Conservation (phyloP, 2,888 invertebrate species). For the Asteroscopus sphinx region DNA sequence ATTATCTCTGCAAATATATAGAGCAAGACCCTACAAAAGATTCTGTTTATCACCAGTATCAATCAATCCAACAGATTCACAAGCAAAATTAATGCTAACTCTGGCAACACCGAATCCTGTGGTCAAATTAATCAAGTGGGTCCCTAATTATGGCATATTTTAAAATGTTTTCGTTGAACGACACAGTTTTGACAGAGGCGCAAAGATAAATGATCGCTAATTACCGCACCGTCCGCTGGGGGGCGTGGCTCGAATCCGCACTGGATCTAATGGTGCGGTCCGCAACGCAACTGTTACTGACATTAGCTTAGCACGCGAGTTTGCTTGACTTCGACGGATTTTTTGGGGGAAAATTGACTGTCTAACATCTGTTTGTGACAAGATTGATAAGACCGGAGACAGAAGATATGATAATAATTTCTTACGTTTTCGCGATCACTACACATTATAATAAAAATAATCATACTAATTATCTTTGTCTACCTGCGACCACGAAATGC, state of each 20-base stretch:
- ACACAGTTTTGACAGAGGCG: conserved; percentile 87
- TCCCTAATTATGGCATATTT: conserved; percentile 81
- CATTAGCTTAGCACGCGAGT: conserved; percentile 16
- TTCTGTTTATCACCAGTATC: too few relatives aligned
- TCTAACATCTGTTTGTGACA: too few relatives aligned
- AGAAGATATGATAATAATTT: too few relatives aligned
- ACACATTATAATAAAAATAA: too few relatives aligned
- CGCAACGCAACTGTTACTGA: conserved; percentile 48
- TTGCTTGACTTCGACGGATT: conserved; percentile 23
- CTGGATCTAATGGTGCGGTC: conserved; percentile 51
- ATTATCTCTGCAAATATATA: too few relatives aligned
- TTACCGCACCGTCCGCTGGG: conserved; percentile 73
- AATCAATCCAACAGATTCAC: not conserved
- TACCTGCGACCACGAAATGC: too few relatives aligned
- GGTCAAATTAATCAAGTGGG: conserved; percentile 80
- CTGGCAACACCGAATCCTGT: conserved; percentile 55
- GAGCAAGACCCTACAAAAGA: too few relatives aligned
- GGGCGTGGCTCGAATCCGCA: conserved; percentile 67
- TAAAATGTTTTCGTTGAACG: conserved; percentile 83
- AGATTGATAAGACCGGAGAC: too few relatives aligned
- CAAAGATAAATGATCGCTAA: conserved; percentile 86
- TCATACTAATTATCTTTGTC: too few relatives aligned
- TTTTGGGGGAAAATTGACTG: conserved; percentile 1
- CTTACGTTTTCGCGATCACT: too few relatives aligned
- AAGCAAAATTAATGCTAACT: conserved; percentile 6